phyloP scores from a whole-genome alignment of 1,140 invertebrate species.

The Zaprionus africanus region DNA sequence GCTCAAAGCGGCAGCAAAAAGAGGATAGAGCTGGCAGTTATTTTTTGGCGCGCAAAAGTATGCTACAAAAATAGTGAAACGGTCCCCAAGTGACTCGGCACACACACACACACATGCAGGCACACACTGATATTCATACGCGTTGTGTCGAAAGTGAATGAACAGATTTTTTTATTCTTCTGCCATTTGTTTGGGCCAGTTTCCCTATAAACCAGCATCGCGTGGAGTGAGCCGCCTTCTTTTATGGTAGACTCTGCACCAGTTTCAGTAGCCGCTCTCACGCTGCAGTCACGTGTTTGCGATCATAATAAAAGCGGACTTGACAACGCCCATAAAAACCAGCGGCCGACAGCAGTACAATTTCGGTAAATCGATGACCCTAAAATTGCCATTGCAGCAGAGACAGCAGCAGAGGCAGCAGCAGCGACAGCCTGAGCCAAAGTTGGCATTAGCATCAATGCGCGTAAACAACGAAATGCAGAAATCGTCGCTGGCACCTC shows the following conservation, averaged over 20 bases:
- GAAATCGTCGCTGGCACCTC: constrained; percentile 47
- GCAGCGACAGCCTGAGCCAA: background rate
- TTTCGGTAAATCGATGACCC: constrained; percentile 46
- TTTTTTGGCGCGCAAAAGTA: constrained; percentile 46
- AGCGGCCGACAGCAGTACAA: constrained; percentile 37
- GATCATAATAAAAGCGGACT: constrained; percentile 60
- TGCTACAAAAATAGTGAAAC: constrained; percentile 30
- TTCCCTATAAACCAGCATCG: constrained; percentile 21
- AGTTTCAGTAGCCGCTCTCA: constrained; percentile 29
- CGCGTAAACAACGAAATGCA: constrained; percentile 64
- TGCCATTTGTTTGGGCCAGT: constrained; percentile 1
- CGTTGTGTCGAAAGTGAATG: constrained; percentile 41
- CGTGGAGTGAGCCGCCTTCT: background rate
- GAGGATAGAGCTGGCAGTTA: constrained; percentile 22
- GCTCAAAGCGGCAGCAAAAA: background rate
- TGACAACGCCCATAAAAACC: constrained; percentile 56
- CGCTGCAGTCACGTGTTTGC: constrained; percentile 53
- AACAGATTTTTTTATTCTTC: constrained; percentile 8
- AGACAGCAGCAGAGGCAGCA: constrained; percentile 26
- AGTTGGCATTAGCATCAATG: constrained; percentile 68
- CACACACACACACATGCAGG: background rate
- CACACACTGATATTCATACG: constrained; percentile 11
- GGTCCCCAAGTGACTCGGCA: background rate
- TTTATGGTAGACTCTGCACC: constrained; percentile 34
- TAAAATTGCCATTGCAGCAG: constrained; percentile 50